Evolutionary conservation across 2,888 invertebrate genomes (phyloP).

Genomic region (Synanthedon tipuliformis): DNA sequence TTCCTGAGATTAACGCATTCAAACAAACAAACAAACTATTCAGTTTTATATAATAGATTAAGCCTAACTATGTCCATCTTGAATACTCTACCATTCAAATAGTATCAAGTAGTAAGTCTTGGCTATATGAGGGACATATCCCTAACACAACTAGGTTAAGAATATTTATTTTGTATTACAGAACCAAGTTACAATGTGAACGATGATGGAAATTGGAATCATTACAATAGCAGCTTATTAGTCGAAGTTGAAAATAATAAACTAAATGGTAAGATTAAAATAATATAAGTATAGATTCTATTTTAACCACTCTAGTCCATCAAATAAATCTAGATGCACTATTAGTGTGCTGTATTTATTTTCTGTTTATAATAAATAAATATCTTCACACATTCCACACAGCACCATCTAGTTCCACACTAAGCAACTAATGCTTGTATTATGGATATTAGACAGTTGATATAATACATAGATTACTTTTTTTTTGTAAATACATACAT

Average conservation of each 20-base stretch:
- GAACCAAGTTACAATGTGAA: neutral
- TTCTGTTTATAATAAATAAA: neutral
- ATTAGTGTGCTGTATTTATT: neutral
- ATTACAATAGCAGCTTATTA: neutral
- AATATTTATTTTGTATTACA: neutral
- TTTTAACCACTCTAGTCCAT: neutral
- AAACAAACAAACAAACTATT: too few relatives aligned
- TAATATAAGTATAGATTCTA: neutral
- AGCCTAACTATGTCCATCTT: too few relatives aligned
- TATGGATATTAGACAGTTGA: too few relatives aligned
- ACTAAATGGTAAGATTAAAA: neutral
- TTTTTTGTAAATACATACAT: too few relatives aligned
- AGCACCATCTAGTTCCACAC: too few relatives aligned
- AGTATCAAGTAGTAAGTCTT: too few relatives aligned
- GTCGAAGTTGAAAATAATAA: neutral
- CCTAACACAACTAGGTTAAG: neutral
- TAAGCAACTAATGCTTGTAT: too few relatives aligned
- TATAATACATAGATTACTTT: too few relatives aligned
- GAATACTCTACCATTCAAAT: too few relatives aligned
- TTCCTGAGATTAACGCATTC: too few relatives aligned
- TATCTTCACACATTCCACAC: too few relatives aligned
- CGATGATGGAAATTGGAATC: neutral
- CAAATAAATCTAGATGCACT: neutral
- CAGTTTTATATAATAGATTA: too few relatives aligned
- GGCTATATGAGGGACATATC: neutral